These are phyloP conservation scores for Harpagifer antarcticus DNA, from an alignment of 2,797 vertebrate genomes.

Conservation along the genomic window DNA sequence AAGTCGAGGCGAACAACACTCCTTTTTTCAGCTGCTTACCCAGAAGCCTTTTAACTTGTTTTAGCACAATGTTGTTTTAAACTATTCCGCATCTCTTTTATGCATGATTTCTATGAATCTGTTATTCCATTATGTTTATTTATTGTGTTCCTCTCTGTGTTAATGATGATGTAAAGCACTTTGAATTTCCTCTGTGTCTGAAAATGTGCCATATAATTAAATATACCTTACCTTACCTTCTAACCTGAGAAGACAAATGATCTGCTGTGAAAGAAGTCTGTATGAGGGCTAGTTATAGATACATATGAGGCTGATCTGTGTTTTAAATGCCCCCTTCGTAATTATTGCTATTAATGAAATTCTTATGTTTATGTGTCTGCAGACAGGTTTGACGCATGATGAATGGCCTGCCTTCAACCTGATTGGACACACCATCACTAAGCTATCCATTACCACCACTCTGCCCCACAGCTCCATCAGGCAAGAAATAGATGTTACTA, in stretches of 20 bases:
- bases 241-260: not conserved
- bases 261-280: not conserved
- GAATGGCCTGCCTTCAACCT: not conserved
- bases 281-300: not conserved
- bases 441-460: not conserved
- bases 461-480: not conserved
- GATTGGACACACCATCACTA: constrained; percentile 1
- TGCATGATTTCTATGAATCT: no score
- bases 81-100: no score
- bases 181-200: no score
- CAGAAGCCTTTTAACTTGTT: no score
- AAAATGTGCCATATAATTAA: no score
- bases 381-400: constrained; percentile 19
- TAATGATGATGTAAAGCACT: no score
- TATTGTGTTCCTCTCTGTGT: no score
- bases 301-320: not conserved
- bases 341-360: constrained; percentile 20
- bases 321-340: constrained; percentile 8
- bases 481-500: not conserved
- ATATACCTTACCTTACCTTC: no score
- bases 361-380: not conserved
- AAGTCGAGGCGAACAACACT: no score
- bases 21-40: no score
- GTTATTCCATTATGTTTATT: no score
- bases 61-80: no score